Conservation (phyloP, 2,797 vertebrate species). For the Sparus aurata region DNA sequence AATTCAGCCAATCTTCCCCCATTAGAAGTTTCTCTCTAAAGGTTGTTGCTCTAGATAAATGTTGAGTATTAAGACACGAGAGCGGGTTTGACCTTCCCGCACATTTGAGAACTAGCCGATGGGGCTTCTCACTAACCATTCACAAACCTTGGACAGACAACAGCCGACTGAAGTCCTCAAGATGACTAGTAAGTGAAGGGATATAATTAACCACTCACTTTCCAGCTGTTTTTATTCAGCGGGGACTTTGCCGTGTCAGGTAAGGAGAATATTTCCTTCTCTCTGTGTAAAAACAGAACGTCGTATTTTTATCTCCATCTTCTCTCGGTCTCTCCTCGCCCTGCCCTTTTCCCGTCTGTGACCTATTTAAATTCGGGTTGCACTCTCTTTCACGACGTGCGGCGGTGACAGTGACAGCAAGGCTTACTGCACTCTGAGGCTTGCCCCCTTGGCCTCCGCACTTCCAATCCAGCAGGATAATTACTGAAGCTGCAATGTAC, state of each 20-base stretch:
- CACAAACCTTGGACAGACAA: background rate
- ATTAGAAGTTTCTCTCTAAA: no score
- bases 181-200: background rate
- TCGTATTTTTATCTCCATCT: conserved; percentile 20
- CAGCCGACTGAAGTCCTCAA: background rate
- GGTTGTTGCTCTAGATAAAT: background rate
- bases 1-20: no score
- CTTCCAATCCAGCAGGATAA: conserved; percentile 69
- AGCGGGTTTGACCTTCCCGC: background rate
- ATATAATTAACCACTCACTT: background rate
- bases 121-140: background rate
- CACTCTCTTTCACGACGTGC: conserved; percentile 39
- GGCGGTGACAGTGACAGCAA: conserved; percentile 56
- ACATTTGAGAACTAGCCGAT: background rate
- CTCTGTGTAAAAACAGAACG: conserved; percentile 22
- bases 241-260: conserved; percentile 13
- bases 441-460: conserved; percentile 68
- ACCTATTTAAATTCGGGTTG: conserved; percentile 72
- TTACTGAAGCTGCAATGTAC: conserved; percentile 69
- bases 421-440: conserved; percentile 60
- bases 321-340: conserved; percentile 12
- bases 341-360: conserved; percentile 45
- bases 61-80: background rate
- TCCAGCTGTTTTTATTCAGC: background rate
- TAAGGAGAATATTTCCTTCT: conserved; percentile 22